Base-by-base conservation (phyloP, 2,888 invertebrate species). In the Cerastis rubricosa region DNA sequence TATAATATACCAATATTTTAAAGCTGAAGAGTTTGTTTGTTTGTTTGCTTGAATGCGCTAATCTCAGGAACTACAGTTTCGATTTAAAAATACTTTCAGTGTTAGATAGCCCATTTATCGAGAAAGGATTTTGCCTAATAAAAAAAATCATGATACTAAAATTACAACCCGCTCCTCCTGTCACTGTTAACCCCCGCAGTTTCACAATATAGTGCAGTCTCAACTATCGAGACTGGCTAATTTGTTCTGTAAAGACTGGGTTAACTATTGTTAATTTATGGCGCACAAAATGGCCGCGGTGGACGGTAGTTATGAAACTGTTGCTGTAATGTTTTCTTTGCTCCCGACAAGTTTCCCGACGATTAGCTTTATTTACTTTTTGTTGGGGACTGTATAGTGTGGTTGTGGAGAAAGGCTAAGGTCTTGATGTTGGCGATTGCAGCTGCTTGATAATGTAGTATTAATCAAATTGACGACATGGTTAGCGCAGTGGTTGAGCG, bases 251-350 rank as follows among this genome's bases (percentile, higher is more conserved):
- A 88, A 90, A 90, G 90, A 90, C 86, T 82, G 81, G 83, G 78
- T 88, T 88, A 88, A 91, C 90, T 90, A 88, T 86, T 87, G 87
- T 83, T 89, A 90, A 91, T 91, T 90, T 91, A 90, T 87, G 76
- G 64, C 63, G 81, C 66, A 75, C 81, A 78, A 79, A 87, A 78
- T 84, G 74, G 76, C 84, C 63, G 64, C 77, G 69, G 65, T 57
- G 71, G 66, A 68, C 63, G 71, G 66, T 51, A 67, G 78, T 84
- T 88, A 80, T 86, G 71, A 77, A 87, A 76, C 74, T 85, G 70
- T 76, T 25, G 71, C 70, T 73, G 57, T 73, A 70, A 80, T 74
- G 78, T 78, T 80, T 79, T 74, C 77, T 71, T 83, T 84, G 79
- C 49, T 65, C 45, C 74, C 64, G 63, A 74, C 72, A 75, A 69